phyloP scores from a whole-genome alignment of 2,113 vertebrate species.

The Anarhynchus alexandrinus region DNA sequence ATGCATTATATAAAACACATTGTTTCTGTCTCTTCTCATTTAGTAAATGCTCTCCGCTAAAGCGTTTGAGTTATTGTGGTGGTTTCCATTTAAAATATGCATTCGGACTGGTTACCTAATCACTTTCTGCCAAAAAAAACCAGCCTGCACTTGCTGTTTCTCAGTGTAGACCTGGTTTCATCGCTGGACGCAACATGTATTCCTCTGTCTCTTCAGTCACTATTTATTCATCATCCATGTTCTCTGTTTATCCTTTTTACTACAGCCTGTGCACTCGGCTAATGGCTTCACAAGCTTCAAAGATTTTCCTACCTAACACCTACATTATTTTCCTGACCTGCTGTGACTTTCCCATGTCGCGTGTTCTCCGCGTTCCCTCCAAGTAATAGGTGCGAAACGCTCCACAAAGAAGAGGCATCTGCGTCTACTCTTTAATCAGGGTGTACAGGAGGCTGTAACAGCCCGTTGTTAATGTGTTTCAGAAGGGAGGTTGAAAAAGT shows the following conservation, averaged over 20 bases:
- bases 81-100: neutral
- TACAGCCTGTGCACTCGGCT: neutral
- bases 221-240: neutral
- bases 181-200: neutral
- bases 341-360: neutral
- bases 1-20: neutral
- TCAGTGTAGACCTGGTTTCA: neutral
- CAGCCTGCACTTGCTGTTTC: neutral
- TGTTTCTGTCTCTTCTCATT: neutral
- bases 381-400: neutral
- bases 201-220: neutral
- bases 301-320: neutral
- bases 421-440: neutral
- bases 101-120: neutral
- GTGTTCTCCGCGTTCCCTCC: neutral
- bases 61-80: neutral
- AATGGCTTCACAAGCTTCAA: conserved; percentile 32
- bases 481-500: neutral
- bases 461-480: neutral
- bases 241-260: conserved; percentile 30
- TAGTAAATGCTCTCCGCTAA: neutral
- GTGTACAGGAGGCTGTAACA: neutral
- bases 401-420: neutral
- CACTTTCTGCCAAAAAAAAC: neutral
- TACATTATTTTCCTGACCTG: neutral